phyloP scores from a whole-genome alignment of 2,888 invertebrate species.

The Drosophila pegasa region DNA sequence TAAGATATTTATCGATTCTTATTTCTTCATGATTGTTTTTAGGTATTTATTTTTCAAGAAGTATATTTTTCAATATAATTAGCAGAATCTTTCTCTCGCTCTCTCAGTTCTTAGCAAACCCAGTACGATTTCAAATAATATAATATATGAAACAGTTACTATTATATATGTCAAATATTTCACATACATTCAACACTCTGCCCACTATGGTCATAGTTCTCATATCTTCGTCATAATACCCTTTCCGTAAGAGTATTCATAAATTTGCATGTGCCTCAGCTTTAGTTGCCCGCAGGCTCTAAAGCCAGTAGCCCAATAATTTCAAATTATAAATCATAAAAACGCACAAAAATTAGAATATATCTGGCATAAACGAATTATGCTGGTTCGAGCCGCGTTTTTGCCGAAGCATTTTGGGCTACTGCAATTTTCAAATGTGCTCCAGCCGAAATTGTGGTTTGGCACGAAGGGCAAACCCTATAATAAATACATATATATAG shows the following conservation, averaged over 20 bases:
- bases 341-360: constrained; percentile 70
- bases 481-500: constrained; percentile 6
- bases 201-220: no score
- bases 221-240: not conserved
- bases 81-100: no score
- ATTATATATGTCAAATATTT: no score
- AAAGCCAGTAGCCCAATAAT: constrained; percentile 76
- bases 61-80: no score
- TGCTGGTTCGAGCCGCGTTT: constrained; percentile 21
- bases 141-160: no score
- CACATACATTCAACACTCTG: not conserved
- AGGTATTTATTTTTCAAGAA: no score
- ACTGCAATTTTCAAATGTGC: constrained; percentile 66
- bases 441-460: constrained; percentile 51
- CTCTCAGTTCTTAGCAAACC: no score
- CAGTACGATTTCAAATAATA: no score
- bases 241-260: constrained; percentile 14
- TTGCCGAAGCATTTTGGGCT: constrained; percentile 49
- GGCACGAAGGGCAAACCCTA: constrained; percentile 56
- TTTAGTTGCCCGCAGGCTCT: constrained; percentile 41
- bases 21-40: no score
- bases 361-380: constrained; percentile 38
- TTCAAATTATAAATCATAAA: constrained; percentile 76
- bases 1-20: no score
- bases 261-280: constrained; percentile 62